These are phyloP conservation scores for Parasteatoda lunata DNA, from an alignment of 2,888 invertebrate species.

Conservation along the genomic window DNA sequence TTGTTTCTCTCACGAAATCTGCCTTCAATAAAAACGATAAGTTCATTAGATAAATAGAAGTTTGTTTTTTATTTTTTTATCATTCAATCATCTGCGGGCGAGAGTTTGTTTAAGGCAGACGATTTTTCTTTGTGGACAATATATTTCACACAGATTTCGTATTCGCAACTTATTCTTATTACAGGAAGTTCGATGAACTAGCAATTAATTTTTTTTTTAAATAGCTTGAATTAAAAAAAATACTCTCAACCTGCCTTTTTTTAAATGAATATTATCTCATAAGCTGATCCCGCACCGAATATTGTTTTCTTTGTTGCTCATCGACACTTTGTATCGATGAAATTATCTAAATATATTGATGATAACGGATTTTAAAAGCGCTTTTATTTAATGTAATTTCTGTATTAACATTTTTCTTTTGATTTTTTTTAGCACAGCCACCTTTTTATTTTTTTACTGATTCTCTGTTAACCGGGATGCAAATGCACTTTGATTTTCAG, in stretches of 20 bases:
- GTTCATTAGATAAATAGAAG: conserved; percentile 2
- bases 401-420: too few species aligned
- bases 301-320: too few species aligned
- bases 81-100: background rate
- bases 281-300: too few species aligned
- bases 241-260: background rate
- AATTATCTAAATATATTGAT: too few species aligned
- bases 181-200: background rate
- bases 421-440: too few species aligned
- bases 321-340: too few species aligned
- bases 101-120: conserved; percentile 2
- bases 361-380: too few species aligned
- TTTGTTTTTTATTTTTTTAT: background rate
- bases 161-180: background rate
- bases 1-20: background rate
- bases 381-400: too few species aligned
- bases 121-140: background rate
- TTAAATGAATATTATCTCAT: too few species aligned
- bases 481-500: too few species aligned
- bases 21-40: background rate
- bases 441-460: too few species aligned
- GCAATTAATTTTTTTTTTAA: background rate
- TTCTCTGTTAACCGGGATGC: too few species aligned
- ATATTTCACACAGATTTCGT: background rate
- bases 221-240: background rate